Evolutionary conservation across 1,140 invertebrate genomes (phyloP).

Genomic region (Globodera rostochiensis): DNA sequence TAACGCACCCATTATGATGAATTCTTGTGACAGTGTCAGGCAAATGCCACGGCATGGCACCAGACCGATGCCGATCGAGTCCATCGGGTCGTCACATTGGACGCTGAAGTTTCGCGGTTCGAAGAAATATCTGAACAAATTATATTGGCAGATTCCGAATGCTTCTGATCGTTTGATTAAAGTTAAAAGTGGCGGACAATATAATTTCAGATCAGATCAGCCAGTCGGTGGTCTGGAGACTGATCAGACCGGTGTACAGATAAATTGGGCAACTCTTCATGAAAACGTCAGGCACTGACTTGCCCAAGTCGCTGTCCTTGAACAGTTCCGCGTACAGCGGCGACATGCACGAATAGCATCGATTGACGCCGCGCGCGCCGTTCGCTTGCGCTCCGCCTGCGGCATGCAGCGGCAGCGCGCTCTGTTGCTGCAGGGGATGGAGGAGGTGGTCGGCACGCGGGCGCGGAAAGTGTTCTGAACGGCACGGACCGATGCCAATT

Average conservation of each 20-base stretch:
- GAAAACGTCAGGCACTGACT: constrained; percentile 28
- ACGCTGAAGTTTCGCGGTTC: constrained; percentile 48
- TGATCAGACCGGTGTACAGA: neutral
- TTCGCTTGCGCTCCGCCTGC: constrained; percentile 8
- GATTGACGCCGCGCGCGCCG: constrained; percentile 38
- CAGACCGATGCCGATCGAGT: constrained; percentile 31
- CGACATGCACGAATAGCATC: constrained; percentile 51
- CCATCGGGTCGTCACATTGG: constrained; percentile 50
- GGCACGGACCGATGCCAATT: neutral
- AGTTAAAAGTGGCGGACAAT: no score
- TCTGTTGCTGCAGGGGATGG: constrained; percentile 21
- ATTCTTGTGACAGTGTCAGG: constrained; percentile 52
- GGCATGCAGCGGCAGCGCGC: constrained; percentile 12
- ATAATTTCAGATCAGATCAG: no score
- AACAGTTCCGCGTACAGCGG: constrained; percentile 50
- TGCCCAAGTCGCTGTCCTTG: constrained; percentile 41
- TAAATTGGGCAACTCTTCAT: neutral
- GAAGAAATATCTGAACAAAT: constrained; percentile 44
- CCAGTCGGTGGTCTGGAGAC: no score
- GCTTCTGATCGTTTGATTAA: neutral
- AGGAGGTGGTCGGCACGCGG: neutral
- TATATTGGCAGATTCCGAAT: neutral
- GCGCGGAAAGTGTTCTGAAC: neutral
- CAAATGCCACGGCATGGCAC: constrained; percentile 52
- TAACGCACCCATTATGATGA: constrained; percentile 48